These are phyloP conservation scores for Merops nubicus DNA, from an alignment of 2,113 vertebrate species.

Conservation along the genomic window DNA sequence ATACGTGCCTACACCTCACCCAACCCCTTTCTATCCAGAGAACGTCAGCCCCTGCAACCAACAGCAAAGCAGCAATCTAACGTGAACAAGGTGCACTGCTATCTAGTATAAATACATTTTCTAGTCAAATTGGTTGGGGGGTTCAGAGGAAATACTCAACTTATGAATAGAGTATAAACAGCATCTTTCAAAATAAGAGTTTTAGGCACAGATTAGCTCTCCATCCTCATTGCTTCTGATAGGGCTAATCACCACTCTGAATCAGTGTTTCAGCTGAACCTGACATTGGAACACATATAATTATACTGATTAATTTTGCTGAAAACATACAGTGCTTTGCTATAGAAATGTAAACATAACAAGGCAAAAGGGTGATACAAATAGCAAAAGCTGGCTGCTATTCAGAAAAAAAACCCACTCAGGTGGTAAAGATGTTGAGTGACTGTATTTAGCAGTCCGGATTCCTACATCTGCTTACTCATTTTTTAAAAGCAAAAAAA, in stretches of 20 bases:
- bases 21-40: background rate
- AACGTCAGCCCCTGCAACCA: background rate
- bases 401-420: background rate
- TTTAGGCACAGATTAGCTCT: slow-evolving; percentile 22
- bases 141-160: background rate
- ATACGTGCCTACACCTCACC: background rate
- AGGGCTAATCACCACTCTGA: slow-evolving; percentile 35
- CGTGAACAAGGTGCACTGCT: background rate
- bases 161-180: background rate
- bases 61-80: background rate
- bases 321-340: slow-evolving; percentile 55
- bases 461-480: background rate
- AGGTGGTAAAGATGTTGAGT: background rate
- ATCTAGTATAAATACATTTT: background rate
- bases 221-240: background rate
- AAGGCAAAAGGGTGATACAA: slow-evolving; percentile 2
- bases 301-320: slow-evolving; percentile 61
- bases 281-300: slow-evolving; percentile 41
- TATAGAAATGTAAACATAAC: slow-evolving; percentile 55
- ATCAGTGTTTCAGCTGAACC: slow-evolving; percentile 17
- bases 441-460: background rate
- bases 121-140: background rate
- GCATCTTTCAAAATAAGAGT: background rate
- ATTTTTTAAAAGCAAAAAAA: background rate
- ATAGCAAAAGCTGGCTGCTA: background rate